phyloP scores from a whole-genome alignment of 2,797 vertebrate genomes.

The Aphelocoma californica region DNA sequence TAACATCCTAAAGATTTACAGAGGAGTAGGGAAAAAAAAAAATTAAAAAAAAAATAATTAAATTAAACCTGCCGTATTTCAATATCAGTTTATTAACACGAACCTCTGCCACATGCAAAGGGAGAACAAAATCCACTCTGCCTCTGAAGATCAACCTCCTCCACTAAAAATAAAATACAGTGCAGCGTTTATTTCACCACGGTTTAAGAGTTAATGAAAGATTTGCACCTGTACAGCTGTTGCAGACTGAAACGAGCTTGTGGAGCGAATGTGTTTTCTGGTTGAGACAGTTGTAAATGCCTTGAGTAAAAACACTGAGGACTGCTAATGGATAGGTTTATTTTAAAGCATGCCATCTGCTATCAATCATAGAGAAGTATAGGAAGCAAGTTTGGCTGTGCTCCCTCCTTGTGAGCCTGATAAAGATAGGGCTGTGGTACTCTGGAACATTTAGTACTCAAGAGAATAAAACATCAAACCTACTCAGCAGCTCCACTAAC shows the following conservation, averaged over 20 bases:
- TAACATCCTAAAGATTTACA: neutral
- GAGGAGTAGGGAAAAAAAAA: neutral
- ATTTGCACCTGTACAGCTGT: slow-evolving; percentile 91
- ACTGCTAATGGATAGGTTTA: slow-evolving; percentile 95
- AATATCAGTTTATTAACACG: neutral
- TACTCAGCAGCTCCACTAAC: slow-evolving; percentile 96
- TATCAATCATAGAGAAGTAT: slow-evolving; percentile 93
- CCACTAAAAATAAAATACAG: slow-evolving; percentile 68
- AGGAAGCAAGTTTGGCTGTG: slow-evolving; percentile 85
- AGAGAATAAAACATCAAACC: slow-evolving; percentile 96
- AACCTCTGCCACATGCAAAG: slow-evolving; percentile 13
- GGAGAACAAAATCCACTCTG: neutral
- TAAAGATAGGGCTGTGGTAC: slow-evolving; percentile 82
- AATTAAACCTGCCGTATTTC: neutral
- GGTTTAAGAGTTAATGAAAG: slow-evolving; percentile 85
- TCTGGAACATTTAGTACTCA: slow-evolving; percentile 83
- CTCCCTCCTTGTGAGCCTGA: slow-evolving; percentile 78
- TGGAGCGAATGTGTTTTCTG: slow-evolving; percentile 74
- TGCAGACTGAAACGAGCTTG: slow-evolving; percentile 70
- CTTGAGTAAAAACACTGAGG: slow-evolving; percentile 85
- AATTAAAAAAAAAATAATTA: neutral
- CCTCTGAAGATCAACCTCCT: slow-evolving; percentile 42
- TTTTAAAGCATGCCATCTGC: slow-evolving; percentile 94
- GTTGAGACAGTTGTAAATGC: slow-evolving; percentile 88
- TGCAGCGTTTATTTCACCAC: slow-evolving; percentile 60